phyloP scores from a whole-genome alignment of 2,797 vertebrate genomes.

The Tinamus major region DNA sequence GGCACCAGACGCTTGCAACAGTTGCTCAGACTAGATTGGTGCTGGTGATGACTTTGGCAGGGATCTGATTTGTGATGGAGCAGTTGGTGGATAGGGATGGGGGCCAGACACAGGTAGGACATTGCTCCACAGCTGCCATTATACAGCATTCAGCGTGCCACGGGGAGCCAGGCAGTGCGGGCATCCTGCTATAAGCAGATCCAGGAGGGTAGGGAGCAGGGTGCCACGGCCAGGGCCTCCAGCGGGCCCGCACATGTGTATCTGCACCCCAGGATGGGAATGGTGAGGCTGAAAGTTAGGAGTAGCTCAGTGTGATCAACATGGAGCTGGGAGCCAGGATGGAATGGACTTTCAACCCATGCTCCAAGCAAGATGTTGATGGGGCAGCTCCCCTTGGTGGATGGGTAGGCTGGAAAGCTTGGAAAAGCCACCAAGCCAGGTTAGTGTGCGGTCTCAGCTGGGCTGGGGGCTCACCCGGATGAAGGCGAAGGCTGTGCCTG shows the following conservation, averaged over 20 bases:
- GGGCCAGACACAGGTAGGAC: neutral
- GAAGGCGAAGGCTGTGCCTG: constrained; percentile 80
- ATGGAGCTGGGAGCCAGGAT: neutral
- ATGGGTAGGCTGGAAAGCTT: neutral
- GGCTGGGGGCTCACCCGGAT: constrained; percentile 70
- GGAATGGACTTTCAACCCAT: neutral
- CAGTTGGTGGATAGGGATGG: neutral
- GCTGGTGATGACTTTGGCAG: neutral
- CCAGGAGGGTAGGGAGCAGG: neutral
- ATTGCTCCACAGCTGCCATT: neutral
- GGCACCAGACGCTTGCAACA: neutral
- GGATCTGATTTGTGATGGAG: neutral
- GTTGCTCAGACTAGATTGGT: neutral
- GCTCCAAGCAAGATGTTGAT: neutral
- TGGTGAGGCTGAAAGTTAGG: neutral
- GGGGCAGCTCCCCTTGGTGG: too few relatives aligned
- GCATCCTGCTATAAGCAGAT: neutral
- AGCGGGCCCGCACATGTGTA: neutral
- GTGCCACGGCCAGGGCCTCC: neutral
- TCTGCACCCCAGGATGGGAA: rapidly evolving
- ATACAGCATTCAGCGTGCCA: neutral
- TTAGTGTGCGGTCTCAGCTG: neutral
- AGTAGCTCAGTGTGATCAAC: neutral
- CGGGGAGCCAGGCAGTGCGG: neutral
- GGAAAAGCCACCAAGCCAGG: neutral